Base-by-base conservation (phyloP, 2,113 vertebrate species). In the Gallinago jamesoni region DNA sequence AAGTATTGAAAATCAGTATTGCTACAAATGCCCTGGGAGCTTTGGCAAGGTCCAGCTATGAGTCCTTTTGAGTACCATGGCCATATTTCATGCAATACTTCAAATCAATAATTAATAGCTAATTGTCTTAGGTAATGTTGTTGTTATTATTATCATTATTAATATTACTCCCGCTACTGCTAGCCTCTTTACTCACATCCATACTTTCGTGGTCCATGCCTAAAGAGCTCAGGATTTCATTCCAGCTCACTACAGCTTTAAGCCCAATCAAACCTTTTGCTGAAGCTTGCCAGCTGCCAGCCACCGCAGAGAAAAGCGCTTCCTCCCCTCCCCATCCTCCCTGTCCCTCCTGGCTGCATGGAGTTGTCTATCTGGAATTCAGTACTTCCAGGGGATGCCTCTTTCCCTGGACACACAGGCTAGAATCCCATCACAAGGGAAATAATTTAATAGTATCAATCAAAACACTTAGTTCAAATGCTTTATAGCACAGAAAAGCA, bases 281-380 rank as follows among this genome's bases (percentile, higher is more conserved):
- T 81, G 62, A 43, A 25, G 50, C 20, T 9, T 57, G 27, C 9
- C 35, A 53, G 30, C 20, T 86, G 13, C 41, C 68, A 84, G 33
- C 0, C 9, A 35, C 66, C 2, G 10, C 24, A 30, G 43, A 57
- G 52, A 30, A 52, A 90, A 90, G 31, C 33, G 27, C 5, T 12
- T 2, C 5, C 13, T 17, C 4, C 7, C 53, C 16, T 6, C 33
- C 57, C 21, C 57, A 23, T n/a, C 64, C 11, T 43, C 18, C 13
- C 24, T 10, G 14, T 0, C 7, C 30, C 9, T 14, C 19, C 52
- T n/a, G 41, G 10, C 15, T 62, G 18, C 31, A 14, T 1, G 5
- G 16, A 67, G 12, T 21, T 77, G 20, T 35, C 73, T 20, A 1
- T 8, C 28, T 82, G 62, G 41, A 78, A 68, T 11, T 7, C 23